phyloP scores from a whole-genome alignment of 2,113 vertebrate species.

The Myotis brandtii region DNA sequence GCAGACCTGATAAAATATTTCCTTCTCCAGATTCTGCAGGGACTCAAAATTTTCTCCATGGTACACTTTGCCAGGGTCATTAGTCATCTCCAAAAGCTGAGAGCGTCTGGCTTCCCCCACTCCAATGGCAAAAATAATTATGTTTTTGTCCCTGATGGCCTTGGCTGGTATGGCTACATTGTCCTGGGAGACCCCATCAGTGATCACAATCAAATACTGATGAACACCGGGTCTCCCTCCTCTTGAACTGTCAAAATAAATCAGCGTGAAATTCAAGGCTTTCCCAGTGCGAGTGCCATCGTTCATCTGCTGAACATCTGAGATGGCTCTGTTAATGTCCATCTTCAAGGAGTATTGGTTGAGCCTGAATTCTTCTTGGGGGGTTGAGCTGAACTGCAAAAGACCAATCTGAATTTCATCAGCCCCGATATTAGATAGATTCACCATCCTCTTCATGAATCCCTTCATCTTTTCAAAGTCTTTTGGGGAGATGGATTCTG shows the following conservation, averaged over 20 bases:
- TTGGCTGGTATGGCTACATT: conserved; percentile 83
- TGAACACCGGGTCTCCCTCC: conserved; percentile 86
- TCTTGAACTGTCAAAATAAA: conserved; percentile 83
- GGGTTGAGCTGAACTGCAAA: conserved; percentile 87
- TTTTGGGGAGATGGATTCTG: conserved; percentile 84
- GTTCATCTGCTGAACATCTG: conserved; percentile 82
- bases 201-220: conserved; percentile 90
- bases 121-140: conserved; percentile 89
- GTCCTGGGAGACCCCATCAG: conserved; percentile 89
- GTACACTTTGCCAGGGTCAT: conserved; percentile 82
- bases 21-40: conserved; percentile 85
- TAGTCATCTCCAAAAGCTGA: conserved; percentile 90
- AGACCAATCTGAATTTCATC: conserved; percentile 88
- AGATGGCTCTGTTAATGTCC: conserved; percentile 80
- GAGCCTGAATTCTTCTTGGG: conserved; percentile 85
- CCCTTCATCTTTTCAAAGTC: conserved; percentile 89
- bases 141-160: conserved; percentile 85
- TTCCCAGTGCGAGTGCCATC: conserved; percentile 85
- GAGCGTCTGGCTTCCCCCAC: conserved; percentile 83
- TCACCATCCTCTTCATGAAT: conserved; percentile 88
- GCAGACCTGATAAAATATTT: conserved; percentile 89
- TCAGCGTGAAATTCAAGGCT: conserved; percentile 83
- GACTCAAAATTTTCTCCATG: conserved; percentile 85
- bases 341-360: conserved; percentile 72
- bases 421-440: conserved; percentile 78